These are phyloP conservation scores for Ammospiza maritima DNA, from an alignment of 2,797 vertebrate genomes.

Conservation along the genomic window DNA sequence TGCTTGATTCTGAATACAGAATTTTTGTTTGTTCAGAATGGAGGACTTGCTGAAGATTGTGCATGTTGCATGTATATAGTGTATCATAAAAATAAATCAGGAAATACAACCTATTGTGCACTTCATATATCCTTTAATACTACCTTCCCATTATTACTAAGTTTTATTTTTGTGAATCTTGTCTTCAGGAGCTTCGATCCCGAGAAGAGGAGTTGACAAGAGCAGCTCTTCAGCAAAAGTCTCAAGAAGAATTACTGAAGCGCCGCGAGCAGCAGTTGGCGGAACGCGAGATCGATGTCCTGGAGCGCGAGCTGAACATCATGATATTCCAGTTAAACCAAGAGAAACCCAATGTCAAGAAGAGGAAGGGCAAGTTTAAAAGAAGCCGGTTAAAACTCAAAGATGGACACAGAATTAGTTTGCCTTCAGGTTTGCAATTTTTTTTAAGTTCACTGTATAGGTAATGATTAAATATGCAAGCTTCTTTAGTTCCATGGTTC, in stretches of 20 bases:
- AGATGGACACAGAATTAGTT: slow-evolving; percentile 94
- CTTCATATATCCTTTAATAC: not conserved
- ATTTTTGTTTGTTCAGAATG: not conserved
- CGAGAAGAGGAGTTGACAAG: slow-evolving; percentile 92
- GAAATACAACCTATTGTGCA: not conserved
- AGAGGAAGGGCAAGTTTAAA: slow-evolving; percentile 94
- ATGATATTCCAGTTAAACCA: slow-evolving; percentile 96
- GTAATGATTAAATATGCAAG: not conserved
- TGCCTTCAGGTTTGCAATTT: slow-evolving; percentile 88
- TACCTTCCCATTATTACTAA: not conserved
- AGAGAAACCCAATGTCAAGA: slow-evolving; percentile 94
- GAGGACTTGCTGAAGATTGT: not conserved
- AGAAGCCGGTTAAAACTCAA: slow-evolving; percentile 91
- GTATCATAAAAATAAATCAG: not conserved
- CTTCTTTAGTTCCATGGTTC: not conserved
- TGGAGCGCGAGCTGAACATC: slow-evolving; percentile 94
- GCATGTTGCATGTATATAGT: not conserved
- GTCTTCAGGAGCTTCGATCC: slow-evolving; percentile 88
- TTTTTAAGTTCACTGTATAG: not conserved
- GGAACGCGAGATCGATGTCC: slow-evolving; percentile 91
- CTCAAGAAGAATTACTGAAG: slow-evolving; percentile 91
- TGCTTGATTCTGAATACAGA: not conserved
- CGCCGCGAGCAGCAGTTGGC: slow-evolving; percentile 92
- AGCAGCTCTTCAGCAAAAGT: slow-evolving; percentile 93
- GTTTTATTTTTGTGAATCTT: not conserved